Conservation (phyloP, 2,888 invertebrate genomes). For the Gortyna flavago region DNA sequence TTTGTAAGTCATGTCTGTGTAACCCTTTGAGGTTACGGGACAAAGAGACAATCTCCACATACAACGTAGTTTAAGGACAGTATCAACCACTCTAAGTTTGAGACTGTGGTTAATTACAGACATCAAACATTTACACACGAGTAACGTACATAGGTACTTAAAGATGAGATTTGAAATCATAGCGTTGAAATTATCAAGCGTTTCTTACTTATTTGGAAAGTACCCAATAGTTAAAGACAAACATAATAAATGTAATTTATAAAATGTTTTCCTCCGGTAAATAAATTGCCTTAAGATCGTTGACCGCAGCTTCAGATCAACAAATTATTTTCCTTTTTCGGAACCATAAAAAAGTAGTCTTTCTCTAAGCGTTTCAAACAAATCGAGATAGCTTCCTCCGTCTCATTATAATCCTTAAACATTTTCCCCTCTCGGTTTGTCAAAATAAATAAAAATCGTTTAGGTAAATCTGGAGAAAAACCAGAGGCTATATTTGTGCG, state of each 20-base stretch:
- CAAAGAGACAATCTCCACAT: constrained; percentile 53
- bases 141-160: background rate
- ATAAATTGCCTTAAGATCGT: constrained; percentile 38
- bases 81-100: constrained; percentile 48
- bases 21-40: constrained; percentile 37
- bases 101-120: constrained; percentile 48
- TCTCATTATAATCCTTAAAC: constrained; percentile 65
- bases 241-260: constrained; percentile 11
- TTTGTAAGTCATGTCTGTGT: constrained; percentile 49
- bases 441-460: constrained; percentile 63
- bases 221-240: constrained; percentile 12
- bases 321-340: constrained; percentile 56
- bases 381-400: constrained; percentile 58
- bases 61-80: constrained; percentile 52
- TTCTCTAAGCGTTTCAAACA: constrained; percentile 52
- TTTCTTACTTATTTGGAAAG: background rate
- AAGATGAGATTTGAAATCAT: constrained; percentile 1
- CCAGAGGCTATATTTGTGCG: constrained; percentile 35
- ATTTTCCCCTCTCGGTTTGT: constrained; percentile 59
- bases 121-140: constrained; percentile 46
- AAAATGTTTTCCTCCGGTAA: constrained; percentile 26
- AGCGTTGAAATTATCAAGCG: background rate
- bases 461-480: constrained; percentile 47
- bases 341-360: constrained; percentile 40
- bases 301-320: constrained; percentile 40